Evolutionary conservation across 2,888 invertebrate genomes (phyloP), one percentile per base, ranked within the genome.

Genomic region (Stomorhina lunata): DNA sequence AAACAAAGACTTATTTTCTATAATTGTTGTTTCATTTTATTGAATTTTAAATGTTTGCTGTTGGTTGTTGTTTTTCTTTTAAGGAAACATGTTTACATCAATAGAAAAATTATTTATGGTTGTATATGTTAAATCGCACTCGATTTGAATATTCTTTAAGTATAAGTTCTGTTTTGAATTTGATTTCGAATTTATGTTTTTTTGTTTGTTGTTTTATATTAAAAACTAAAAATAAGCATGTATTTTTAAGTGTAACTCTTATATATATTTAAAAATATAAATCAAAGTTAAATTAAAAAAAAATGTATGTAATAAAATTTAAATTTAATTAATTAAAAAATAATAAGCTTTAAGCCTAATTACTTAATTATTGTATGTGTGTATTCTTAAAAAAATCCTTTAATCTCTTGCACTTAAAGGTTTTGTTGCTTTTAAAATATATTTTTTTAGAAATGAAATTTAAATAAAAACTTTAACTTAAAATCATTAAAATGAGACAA

Each of bases 11-110:
- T 17, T 40, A 32, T 68, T 69, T 65, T n/a, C n/a, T n/a, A n/a
- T n/a, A n/a, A 17, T 80, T 73, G 40, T 65, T 69, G 40, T 43
- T 75, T 76, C 25, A 37, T 75, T 79, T 82, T 82, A 79, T 79
- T 82, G 75, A 82, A 79, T 79, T 65, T 66, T 63, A 25, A 72
- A 66, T 71, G 65, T 71, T 79, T 78, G 50, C 69, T 75, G 63
- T 53, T 59, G 34, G n/a, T n/a, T n/a, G n/a, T n/a, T n/a, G n/a
- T n/a, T n/a, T 50, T 76, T 50, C 32, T 82, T 69, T 79, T 73
- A 79, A 82, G 82, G 82, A 82, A 82, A 82, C 82, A 82, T 79
- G 82, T 79, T 82, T 79, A 82, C 82, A 82, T 82, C 82, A 82
- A 82, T 82, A 79, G 79, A 82, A 82, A 82, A 79, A 76, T 79